A percentile compares a stretch with the other conserved stretches of the same genome.
Evolutionary conservation across 1,140 invertebrate genomes (phyloP).

Genomic region (Rhyzopertha dominica): DNA sequence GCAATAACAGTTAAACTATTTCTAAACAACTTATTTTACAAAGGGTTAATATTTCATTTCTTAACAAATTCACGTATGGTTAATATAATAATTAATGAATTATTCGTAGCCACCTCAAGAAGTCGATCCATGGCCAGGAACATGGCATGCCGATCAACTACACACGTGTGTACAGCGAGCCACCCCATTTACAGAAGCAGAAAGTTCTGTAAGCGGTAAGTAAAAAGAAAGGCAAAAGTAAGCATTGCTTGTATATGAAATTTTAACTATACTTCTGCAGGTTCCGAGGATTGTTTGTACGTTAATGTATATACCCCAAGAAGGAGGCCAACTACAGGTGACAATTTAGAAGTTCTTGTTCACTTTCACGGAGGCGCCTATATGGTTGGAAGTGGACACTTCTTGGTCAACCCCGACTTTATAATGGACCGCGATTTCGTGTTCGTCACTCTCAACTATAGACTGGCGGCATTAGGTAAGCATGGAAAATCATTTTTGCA

Average conservation of each 20-base stretch:
- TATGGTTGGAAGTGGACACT: conserved; percentile 40
- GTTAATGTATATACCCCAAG: conserved; percentile 63
- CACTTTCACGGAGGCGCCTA: conserved; percentile 49
- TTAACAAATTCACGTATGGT: too few relatives aligned
- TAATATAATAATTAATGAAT: too few relatives aligned
- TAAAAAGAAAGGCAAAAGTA: not conserved
- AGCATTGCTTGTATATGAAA: not conserved
- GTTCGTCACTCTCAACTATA: conserved; percentile 56
- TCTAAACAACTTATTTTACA: too few relatives aligned
- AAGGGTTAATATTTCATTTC: too few relatives aligned
- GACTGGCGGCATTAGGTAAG: conserved; percentile 53
- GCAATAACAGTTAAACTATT: too few relatives aligned
- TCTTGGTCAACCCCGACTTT: conserved; percentile 44
- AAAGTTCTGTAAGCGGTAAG: not conserved
- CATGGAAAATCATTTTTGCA: not conserved
- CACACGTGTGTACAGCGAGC: conserved; percentile 17
- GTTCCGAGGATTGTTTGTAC: conserved; percentile 65
- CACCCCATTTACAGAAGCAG: not conserved
- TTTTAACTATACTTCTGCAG: conserved; percentile 22
- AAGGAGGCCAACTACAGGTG: conserved; percentile 13
- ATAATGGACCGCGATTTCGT: conserved; percentile 54
- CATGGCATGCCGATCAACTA: conserved; percentile 16
- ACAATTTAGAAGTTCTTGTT: conserved; percentile 47
- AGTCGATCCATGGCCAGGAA: conserved; percentile 25
- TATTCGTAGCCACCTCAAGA: conserved; percentile 27